Base-by-base conservation (phyloP, 2,113 vertebrate species). In the Callocephalon fimbriatum region DNA sequence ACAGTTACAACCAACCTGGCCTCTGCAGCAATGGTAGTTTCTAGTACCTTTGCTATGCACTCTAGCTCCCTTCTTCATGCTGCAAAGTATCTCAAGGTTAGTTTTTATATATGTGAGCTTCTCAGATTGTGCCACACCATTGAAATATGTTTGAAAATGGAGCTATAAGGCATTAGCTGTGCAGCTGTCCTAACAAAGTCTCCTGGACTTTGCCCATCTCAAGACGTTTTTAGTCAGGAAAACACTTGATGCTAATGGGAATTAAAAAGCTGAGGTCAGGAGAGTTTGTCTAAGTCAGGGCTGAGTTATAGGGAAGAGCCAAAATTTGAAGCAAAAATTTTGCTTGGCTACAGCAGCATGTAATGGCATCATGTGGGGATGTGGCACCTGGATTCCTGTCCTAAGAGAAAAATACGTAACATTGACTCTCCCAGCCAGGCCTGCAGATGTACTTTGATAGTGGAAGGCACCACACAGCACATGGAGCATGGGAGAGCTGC, bases 111-210 rank as follows among this genome's bases (percentile, higher is more conserved):
- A 2, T 0, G 6, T n/a, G 48, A 90, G 31, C 75, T 61, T 42
- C 93, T 86, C 63, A 50, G 50, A 4, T 70, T 50, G 79, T 92
- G 76, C 93, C 75, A 74, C 54, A n/a, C 50, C 23, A 17, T 4
- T 91, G 76, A 70, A 86, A 37, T 35, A 81, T 56, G 8, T 45
- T 56, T 93, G 74, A 37, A 76, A 88, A 35, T 1, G 31, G 85
- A 88, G 63, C 82, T 79, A 37, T 53, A 61, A 86, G 58, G 53
- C 48, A 29, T 37, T 38, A 90, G 71, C 71, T 61, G 48, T 88
- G 86, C 94, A 95, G 94, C 94, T 96, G 94, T 93, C 95, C 86
- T 92, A 90, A 95, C 75, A 88, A 66, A 71, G 13, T 83, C 88
- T 82, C 35, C 84, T 66, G 67, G 77, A 93, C 74, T 94, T 95